Base-by-base conservation (phyloP, 2,888 invertebrate species). In the Aquatica leii region DNA sequence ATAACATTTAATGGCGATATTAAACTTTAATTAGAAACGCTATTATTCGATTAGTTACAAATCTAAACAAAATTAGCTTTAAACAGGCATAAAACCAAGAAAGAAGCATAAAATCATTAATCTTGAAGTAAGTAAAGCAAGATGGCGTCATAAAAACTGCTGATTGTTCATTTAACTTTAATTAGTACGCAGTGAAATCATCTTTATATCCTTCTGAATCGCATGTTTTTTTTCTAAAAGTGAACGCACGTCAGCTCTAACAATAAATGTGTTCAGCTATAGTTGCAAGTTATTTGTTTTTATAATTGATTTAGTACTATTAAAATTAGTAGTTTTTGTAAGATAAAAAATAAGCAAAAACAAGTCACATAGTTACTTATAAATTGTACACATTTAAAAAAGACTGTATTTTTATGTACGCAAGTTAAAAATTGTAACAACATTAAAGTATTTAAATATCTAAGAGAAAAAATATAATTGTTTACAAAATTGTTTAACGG, bases 131-230 rank as follows among this genome's bases (percentile, higher is more conserved):
- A 78, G 75, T 77, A 74, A 74, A 74, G 74, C 77, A 76, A 78
- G 74, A 78, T 78, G 78, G 78, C 77, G 75, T 76, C 78, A 77
- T 79, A 78, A 80, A 80, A 79, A 80, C 76, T 78, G 80, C 78
- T 79, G 79, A 80, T 80, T 79, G 80, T 78, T 79, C 79, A 79
- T 80, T 79, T 80, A 79, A 77, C 73, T 79, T 80, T 79, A 80
- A 80, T 79, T 79, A 80, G 78, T 71, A 76, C 74, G 75, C 78
- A 76, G 71, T 78, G 78, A 77, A 78, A 76, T 76, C 75, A 76
- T 76, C 75, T 76, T 77, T 74, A 72, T 72, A 61, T 70, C 70
- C 66, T 68, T 57, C 63, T 48, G 48, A 53, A 56, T 60, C 18
- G 14, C 37, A 21, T 12, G 24, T 24, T 20, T 66, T 64, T 43